Evolutionary conservation across 2,797 vertebrate genomes (phyloP).

Genomic region (Sebastes itinus): DNA sequence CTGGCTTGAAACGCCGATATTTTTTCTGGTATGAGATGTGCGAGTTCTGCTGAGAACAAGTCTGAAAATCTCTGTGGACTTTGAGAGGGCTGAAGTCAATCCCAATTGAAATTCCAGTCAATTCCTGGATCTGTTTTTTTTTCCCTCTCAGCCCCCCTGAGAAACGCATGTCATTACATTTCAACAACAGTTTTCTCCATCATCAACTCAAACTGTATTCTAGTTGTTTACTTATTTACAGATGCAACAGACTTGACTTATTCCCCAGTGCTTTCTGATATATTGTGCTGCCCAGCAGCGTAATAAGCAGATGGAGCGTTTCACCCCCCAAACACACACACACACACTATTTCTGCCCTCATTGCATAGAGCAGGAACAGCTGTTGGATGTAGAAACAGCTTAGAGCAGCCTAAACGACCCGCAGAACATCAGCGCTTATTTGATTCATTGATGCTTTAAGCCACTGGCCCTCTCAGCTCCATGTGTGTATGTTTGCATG

Average conservation of each 20-base stretch:
- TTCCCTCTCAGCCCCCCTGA: not conserved
- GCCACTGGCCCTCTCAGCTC: constrained; percentile 53
- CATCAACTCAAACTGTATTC: constrained; percentile 38
- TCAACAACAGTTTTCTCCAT: constrained; percentile 9
- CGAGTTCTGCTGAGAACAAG: not conserved
- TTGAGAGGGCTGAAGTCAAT: constrained; percentile 9
- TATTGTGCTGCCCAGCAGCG: constrained; percentile 47
- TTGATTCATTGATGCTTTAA: constrained; percentile 69
- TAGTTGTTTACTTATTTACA: constrained; percentile 58
- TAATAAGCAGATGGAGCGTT: constrained; percentile 52
- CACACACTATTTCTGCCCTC: constrained; percentile 26
- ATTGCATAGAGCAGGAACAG: constrained; percentile 53
- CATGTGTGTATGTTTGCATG: constrained; percentile 61
- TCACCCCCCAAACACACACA: not conserved
- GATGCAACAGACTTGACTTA: constrained; percentile 49
- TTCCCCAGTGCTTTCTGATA: constrained; percentile 46
- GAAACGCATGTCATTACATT: constrained; percentile 25
- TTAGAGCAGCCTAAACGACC: constrained; percentile 63
- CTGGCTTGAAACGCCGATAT: not conserved
- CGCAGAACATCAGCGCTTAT: constrained; percentile 55
- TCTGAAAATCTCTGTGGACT: constrained; percentile 24
- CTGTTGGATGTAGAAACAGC: constrained; percentile 70
- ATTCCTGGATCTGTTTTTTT: constrained; percentile 1
- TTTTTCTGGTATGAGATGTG: not conserved
- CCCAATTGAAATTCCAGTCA: constrained; percentile 44